Evolutionary conservation across 2,888 invertebrate genomes (phyloP).

Genomic region (Eupithecia pulchellata): DNA sequence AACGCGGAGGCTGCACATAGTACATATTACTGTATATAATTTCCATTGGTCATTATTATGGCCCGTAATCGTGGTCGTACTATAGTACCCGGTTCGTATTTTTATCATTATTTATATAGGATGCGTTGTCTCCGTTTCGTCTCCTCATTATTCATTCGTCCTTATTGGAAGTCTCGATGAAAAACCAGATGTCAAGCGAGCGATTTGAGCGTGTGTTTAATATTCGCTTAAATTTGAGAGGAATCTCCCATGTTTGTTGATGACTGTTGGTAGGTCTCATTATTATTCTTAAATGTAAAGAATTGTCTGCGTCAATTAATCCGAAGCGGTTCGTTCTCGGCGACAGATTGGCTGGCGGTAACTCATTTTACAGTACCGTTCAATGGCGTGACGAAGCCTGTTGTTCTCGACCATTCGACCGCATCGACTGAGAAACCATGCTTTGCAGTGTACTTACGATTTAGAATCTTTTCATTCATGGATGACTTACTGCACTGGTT

Average conservation of each 20-base stretch:
- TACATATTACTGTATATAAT: no score
- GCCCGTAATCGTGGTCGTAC: no score
- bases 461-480: constrained; percentile 21
- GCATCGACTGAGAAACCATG: constrained; percentile 43
- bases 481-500: constrained; percentile 10
- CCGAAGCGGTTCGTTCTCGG: constrained; percentile 37
- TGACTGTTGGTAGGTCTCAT: background rate
- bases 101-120: no score
- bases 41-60: no score
- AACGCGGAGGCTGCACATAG: no score
- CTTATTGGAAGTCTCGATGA: background rate
- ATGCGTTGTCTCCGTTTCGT: background rate
- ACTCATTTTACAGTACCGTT: constrained; percentile 47
- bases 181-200: background rate
- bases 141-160: background rate
- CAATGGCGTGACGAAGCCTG: constrained; percentile 60
- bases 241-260: background rate
- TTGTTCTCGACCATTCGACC: constrained; percentile 50
- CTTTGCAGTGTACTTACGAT: constrained; percentile 27
- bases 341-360: constrained; percentile 55
- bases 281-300: background rate
- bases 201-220: background rate
- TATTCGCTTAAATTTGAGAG: background rate
- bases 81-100: no score
- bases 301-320: background rate